These are phyloP conservation scores for Synanthedon formicaeformis DNA, from an alignment of 2,888 invertebrate genomes.

Conservation along the genomic window DNA sequence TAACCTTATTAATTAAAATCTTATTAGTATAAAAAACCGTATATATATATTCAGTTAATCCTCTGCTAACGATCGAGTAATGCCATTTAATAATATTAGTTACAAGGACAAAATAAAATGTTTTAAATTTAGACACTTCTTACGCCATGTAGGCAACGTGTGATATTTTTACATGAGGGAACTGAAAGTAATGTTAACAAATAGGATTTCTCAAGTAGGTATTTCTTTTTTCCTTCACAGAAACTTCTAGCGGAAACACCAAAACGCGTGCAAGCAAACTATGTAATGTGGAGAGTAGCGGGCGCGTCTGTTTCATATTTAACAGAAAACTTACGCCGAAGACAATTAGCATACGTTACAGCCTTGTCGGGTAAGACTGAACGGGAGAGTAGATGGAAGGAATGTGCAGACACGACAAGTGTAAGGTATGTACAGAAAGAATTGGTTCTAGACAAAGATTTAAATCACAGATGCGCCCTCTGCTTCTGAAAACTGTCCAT, in stretches of 20 bases:
- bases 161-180: too few species aligned
- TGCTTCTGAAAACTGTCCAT: too few species aligned
- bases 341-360: slow-evolving; percentile 85
- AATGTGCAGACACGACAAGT: slow-evolving; percentile 85
- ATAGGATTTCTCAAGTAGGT: background rate
- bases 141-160: too few species aligned
- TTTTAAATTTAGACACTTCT: too few species aligned
- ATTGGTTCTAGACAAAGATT: background rate
- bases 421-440: slow-evolving; percentile 68
- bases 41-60: too few species aligned
- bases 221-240: slow-evolving; percentile 15
- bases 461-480: too few species aligned
- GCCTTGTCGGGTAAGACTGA: slow-evolving; percentile 87
- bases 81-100: too few species aligned
- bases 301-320: slow-evolving; percentile 85
- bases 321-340: slow-evolving; percentile 79
- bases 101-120: too few species aligned
- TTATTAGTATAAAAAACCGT: too few species aligned
- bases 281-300: slow-evolving; percentile 92
- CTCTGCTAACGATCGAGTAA: too few species aligned
- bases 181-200: background rate
- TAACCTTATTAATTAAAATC: too few species aligned
- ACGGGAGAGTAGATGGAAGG: slow-evolving; percentile 90
- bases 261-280: slow-evolving; percentile 80
- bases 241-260: slow-evolving; percentile 61